Evolutionary conservation across 2,113 vertebrate genomes (phyloP).

Genomic region (Crotalus horridus): DNA sequence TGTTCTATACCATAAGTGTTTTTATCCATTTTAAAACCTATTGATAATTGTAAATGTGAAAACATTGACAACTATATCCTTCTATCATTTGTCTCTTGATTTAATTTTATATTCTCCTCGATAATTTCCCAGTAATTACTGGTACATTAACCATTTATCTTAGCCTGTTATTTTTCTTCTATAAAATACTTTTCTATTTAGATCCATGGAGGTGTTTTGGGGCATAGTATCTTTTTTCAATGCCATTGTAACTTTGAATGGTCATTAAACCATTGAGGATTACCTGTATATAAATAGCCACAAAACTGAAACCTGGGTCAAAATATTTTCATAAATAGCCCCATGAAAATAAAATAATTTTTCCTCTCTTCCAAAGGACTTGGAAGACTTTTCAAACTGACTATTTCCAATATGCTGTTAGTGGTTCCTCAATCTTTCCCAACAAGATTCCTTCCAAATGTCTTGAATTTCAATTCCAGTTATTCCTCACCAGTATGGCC

Average conservation of each 20-base stretch:
- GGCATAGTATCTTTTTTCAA: neutral
- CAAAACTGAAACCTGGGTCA: slow-evolving; percentile 28
- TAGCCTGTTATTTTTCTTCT: neutral
- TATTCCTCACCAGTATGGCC: neutral
- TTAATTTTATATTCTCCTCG: neutral
- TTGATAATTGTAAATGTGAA: neutral
- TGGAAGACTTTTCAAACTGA: slow-evolving; percentile 10
- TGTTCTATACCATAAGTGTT: neutral
- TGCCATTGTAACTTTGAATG: neutral
- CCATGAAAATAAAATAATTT: neutral
- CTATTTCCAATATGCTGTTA: neutral
- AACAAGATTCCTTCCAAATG: neutral
- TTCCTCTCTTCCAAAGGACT: slow-evolving; percentile 8
- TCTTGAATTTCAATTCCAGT: neutral
- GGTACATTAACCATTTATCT: neutral
- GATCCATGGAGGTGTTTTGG: neutral
- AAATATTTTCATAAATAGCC: slow-evolving; percentile 28
- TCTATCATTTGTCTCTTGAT: neutral
- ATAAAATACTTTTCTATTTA: neutral
- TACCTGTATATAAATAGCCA: slow-evolving; percentile 24
- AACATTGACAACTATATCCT: neutral
- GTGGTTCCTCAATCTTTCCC: neutral
- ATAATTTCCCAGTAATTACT: neutral
- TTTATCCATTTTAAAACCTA: neutral
- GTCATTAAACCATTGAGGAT: neutral